A percentile compares a stretch with the other conserved stretches of the same genome.
Evolutionary conservation across 30 jellyfish, hydroid and myxozoan species (phyloP).

Genomic region (Turritopsis dohrnii): DNA sequence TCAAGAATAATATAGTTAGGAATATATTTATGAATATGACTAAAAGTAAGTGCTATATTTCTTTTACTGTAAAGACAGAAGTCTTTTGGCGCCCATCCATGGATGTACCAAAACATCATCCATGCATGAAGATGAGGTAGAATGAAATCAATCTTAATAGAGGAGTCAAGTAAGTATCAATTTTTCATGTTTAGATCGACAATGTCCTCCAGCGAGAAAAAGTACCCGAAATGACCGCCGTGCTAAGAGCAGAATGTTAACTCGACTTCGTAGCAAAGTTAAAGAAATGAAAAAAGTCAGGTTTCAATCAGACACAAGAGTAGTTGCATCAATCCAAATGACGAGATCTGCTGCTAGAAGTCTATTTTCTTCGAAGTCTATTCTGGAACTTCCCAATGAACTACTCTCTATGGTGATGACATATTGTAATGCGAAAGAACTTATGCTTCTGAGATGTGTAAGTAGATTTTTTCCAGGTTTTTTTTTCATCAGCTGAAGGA

Average conservation of each 20-base stretch:
- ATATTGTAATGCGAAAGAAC: slow-evolving; percentile 52
- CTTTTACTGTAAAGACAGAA: background rate
- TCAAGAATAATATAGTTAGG: background rate
- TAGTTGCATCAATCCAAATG: background rate
- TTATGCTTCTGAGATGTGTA: slow-evolving; percentile 49
- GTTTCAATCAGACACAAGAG: background rate
- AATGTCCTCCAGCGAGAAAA: background rate
- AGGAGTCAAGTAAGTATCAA: background rate
- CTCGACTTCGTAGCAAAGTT: background rate
- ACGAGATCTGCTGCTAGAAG: slow-evolving; percentile 37
- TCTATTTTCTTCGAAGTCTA: slow-evolving; percentile 4
- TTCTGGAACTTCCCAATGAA: slow-evolving; percentile 69
- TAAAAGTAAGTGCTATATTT: background rate
- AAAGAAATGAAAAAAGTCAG: background rate
- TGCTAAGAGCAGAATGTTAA: background rate
- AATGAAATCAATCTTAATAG: too few relatives aligned
- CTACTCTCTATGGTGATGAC: slow-evolving; percentile 32
- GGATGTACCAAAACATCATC: too few relatives aligned
- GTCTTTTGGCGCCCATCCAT: background rate
- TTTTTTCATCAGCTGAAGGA: too few relatives aligned
- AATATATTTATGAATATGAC: background rate
- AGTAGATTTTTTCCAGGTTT: background rate
- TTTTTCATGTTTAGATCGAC: background rate
- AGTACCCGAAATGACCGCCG: background rate
- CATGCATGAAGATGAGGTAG: too few relatives aligned